Conservation (phyloP, 2,113 vertebrate species). For the Labrus mixtus region DNA sequence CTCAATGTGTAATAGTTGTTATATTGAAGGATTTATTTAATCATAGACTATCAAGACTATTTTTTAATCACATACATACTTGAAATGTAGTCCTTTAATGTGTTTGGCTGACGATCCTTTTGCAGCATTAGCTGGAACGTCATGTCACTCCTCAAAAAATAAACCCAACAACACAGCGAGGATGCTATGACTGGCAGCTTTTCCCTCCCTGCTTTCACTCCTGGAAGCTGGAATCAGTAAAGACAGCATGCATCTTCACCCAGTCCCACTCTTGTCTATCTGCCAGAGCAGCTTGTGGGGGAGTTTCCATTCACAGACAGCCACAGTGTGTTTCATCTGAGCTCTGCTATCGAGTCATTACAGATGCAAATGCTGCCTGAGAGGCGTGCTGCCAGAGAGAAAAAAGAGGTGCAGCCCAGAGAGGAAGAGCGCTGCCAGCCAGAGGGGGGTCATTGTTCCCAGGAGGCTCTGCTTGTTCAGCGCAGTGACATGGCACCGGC, state of each 20-base stretch:
- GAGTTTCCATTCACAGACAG: constrained; percentile 76
- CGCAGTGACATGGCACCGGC: constrained; percentile 76
- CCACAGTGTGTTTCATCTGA: constrained; percentile 69
- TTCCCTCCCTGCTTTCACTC: constrained; percentile 57
- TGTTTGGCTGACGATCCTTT: constrained; percentile 3
- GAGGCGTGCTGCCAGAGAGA: constrained; percentile 48
- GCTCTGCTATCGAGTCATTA: constrained; percentile 78
- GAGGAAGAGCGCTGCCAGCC: constrained; percentile 63
- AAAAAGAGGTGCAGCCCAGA: constrained; percentile 56
- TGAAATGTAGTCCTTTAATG: constrained; percentile 20
- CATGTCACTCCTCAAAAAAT: constrained; percentile 58
- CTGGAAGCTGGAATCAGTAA: constrained; percentile 67
- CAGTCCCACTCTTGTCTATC: constrained; percentile 67
- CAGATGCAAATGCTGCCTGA: constrained; percentile 76
- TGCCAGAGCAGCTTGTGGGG: constrained; percentile 78
- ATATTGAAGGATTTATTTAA: constrained; percentile 22
- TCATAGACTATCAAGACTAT: too few species aligned
- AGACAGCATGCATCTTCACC: constrained; percentile 65
- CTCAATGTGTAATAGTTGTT: constrained; percentile 20
- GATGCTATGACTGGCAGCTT: constrained; percentile 70
- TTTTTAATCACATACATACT: constrained; percentile 5
- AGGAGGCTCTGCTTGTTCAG: constrained; percentile 66
- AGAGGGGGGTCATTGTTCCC: constrained; percentile 75
- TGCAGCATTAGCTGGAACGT: constrained; percentile 30
- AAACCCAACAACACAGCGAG: constrained; percentile 25